These are phyloP conservation scores for Volucella inflata DNA, from an alignment of 2,888 invertebrate genomes.

Conservation along the genomic window DNA sequence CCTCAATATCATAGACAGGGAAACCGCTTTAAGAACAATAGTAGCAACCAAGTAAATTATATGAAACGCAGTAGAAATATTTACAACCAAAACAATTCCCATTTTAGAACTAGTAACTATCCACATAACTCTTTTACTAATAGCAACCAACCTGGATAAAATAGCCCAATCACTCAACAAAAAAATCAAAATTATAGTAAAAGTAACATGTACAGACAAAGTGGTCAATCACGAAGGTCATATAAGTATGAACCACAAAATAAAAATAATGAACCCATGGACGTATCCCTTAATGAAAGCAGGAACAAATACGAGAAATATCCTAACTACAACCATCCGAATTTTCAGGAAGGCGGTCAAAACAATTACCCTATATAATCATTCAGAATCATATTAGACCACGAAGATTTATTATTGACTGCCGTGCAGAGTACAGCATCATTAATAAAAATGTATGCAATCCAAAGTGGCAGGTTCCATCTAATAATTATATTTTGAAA, in stretches of 20 bases:
- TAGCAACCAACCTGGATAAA: background rate
- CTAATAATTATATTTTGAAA: too few species aligned
- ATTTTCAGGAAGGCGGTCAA: background rate
- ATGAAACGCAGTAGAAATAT: too few species aligned
- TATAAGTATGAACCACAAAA: background rate
- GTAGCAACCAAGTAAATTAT: too few species aligned
- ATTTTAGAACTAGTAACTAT: background rate
- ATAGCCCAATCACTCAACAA: background rate
- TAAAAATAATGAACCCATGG: background rate
- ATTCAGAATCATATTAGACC: background rate
- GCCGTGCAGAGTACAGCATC: slow-evolving; percentile 1
- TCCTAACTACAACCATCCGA: background rate
- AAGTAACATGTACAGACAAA: background rate
- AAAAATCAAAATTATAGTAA: background rate
- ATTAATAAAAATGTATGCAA: too few species aligned
- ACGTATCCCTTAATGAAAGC: background rate
- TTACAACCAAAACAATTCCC: background rate
- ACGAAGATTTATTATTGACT: background rate
- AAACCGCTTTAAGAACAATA: too few species aligned
- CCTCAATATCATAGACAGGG: background rate
- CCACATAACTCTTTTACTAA: background rate
- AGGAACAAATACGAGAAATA: background rate
- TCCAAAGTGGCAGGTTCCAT: too few species aligned
- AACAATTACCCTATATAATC: background rate
- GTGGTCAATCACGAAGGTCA: background rate